A percentile compares a stretch with the other conserved stretches of the same genome.
Evolutionary conservation across 2,888 invertebrate species (phyloP).

Genomic region (Lasioglossum vierecki): DNA sequence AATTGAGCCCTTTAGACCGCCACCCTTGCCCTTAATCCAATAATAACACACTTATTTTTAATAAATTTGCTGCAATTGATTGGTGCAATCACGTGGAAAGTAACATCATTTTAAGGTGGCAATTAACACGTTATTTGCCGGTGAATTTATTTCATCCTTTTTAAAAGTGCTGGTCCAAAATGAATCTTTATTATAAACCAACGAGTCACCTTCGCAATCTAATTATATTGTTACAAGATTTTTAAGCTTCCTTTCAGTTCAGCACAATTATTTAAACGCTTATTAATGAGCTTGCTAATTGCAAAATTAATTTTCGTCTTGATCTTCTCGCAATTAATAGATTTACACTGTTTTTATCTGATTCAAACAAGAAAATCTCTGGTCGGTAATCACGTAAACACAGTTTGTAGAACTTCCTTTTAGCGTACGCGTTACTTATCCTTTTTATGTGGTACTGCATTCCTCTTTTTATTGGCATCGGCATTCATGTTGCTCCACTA

Average conservation of each 20-base stretch:
- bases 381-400: background rate
- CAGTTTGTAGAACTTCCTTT: background rate
- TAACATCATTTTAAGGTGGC: background rate
- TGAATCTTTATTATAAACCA: too few relatives aligned
- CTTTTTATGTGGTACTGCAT: background rate
- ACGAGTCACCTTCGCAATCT: too few relatives aligned
- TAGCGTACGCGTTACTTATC: background rate
- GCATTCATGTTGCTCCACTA: background rate
- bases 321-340: background rate
- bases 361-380: background rate
- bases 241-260: too few relatives aligned
- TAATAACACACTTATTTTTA: background rate
- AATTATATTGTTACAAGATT: too few relatives aligned
- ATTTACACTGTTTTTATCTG: background rate
- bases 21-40: background rate
- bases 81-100: background rate
- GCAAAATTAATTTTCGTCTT: background rate
- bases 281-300: too few relatives aligned
- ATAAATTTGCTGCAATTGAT: background rate
- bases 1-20: conserved; percentile 20
- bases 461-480: conserved; percentile 2
- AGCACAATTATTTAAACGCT: too few relatives aligned
- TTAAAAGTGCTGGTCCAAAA: too few relatives aligned
- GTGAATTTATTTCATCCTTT: too few relatives aligned
- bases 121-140: too few relatives aligned